phyloP scores from a whole-genome alignment of 2,888 invertebrate species.

The Ectemnius cavifrons region DNA sequence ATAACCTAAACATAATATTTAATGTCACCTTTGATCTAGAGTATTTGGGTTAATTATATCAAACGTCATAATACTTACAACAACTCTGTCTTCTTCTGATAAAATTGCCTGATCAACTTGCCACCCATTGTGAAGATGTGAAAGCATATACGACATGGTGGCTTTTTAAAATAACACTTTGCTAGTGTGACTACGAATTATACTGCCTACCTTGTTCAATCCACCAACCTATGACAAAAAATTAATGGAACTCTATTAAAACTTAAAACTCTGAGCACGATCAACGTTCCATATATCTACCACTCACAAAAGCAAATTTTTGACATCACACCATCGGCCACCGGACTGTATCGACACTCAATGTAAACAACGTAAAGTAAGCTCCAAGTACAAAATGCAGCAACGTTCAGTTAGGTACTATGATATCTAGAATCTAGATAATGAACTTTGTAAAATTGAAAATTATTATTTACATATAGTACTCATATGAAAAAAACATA shows the following conservation, averaged over 20 bases:
- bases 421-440: neutral
- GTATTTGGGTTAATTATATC: neutral
- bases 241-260: neutral
- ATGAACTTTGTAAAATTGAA: too few species aligned
- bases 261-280: neutral
- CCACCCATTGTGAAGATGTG: constrained; percentile 99
- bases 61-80: constrained; percentile 82
- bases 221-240: too few species aligned
- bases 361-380: too few species aligned
- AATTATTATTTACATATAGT: too few species aligned
- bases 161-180: constrained; percentile 13
- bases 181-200: neutral
- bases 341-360: too few species aligned
- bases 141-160: constrained; percentile 99
- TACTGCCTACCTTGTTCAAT: neutral
- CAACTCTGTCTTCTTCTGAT: constrained; percentile 98
- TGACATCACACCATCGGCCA: too few species aligned
- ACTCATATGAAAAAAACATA: too few species aligned
- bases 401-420: too few species aligned
- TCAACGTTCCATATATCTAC: neutral
- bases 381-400: too few species aligned
- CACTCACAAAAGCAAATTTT: too few species aligned
- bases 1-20: constrained; percentile 84
- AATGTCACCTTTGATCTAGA: neutral
- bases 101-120: constrained; percentile 99